Conservation (phyloP, 2,797 vertebrate genomes). For the Hydrocynus forskahlii region DNA sequence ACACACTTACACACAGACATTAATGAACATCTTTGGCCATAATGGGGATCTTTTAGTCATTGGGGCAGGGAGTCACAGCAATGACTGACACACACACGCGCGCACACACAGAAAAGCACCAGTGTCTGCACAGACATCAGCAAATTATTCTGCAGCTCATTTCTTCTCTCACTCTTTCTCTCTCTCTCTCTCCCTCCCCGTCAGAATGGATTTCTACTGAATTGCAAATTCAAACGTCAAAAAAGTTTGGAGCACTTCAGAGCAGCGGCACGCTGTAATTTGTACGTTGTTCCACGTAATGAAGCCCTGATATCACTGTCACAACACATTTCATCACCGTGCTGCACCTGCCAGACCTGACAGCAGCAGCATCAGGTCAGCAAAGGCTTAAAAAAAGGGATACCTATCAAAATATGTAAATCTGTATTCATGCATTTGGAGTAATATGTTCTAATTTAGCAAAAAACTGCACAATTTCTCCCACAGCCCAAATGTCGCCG, state of each 20-base stretch:
- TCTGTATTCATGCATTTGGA: too few relatives aligned
- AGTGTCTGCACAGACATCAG: constrained; percentile 12
- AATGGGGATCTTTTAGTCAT: too few relatives aligned
- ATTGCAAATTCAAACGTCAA: not conserved
- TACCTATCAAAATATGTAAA: too few relatives aligned
- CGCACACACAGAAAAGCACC: constrained; percentile 26
- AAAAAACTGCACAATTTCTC: too few relatives aligned
- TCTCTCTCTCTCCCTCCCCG: not conserved
- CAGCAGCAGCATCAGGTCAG: not conserved
- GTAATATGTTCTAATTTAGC: too few relatives aligned
- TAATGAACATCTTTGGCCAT: not conserved
- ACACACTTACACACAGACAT: not conserved
- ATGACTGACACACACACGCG: constrained; percentile 7
- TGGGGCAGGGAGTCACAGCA: not conserved
- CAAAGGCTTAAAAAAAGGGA: not conserved
- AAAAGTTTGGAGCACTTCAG: not conserved
- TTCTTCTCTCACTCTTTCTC: not conserved
- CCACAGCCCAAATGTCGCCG: too few relatives aligned
- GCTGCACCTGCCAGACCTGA: not conserved
- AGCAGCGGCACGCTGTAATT: not conserved
- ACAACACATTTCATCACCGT: constrained; percentile 1
- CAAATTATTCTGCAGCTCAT: constrained; percentile 6
- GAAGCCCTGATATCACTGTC: not conserved
- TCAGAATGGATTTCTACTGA: not conserved
- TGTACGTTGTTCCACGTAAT: not conserved